phyloP scores from a whole-genome alignment of 2,888 invertebrate genomes.

The Laspeyria flexula region DNA sequence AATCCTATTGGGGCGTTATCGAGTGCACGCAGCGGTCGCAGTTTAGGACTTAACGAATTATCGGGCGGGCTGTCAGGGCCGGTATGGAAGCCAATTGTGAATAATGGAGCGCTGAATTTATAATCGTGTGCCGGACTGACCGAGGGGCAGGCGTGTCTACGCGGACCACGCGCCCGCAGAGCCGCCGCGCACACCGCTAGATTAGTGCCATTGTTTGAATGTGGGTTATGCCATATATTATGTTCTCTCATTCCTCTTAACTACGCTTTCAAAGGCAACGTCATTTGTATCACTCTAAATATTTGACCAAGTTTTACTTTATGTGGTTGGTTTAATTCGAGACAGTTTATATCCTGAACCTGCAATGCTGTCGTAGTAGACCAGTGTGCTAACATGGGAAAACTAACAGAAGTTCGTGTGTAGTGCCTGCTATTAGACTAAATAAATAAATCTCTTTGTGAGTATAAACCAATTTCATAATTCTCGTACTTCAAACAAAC shows the following conservation, averaged over 20 bases:
- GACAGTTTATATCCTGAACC: neutral
- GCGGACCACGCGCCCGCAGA: slow-evolving; percentile 26
- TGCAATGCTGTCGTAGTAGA: neutral
- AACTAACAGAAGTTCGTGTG: neutral
- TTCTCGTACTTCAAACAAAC: slow-evolving; percentile 7
- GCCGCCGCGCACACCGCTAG: slow-evolving; percentile 42
- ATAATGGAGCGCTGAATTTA: slow-evolving; percentile 71
- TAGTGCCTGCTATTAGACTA: neutral
- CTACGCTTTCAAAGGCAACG: too few relatives aligned
- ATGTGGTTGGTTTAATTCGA: neutral
- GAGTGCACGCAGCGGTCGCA: slow-evolving; percentile 73
- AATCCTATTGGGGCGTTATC: slow-evolving; percentile 76
- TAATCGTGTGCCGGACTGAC: slow-evolving; percentile 54
- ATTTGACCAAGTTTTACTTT: neutral
- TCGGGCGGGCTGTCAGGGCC: slow-evolving; percentile 71
- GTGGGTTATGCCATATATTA: slow-evolving; percentile 32
- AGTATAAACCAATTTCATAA: slow-evolving; percentile 5
- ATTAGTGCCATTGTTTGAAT: slow-evolving; percentile 58
- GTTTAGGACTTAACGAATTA: slow-evolving; percentile 81
- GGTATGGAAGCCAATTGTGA: slow-evolving; percentile 77
- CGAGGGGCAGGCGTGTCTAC: slow-evolving; percentile 36
- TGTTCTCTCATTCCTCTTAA: slow-evolving; percentile 2
- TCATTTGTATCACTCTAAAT: slow-evolving; percentile 4
- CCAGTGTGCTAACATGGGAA: neutral
- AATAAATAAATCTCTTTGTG: slow-evolving; percentile 3